A percentile compares a stretch with the other conserved stretches of the same genome.
Conservation (phyloP, 2,888 invertebrate species). For the Rhopalosiphum nymphaeae region DNA sequence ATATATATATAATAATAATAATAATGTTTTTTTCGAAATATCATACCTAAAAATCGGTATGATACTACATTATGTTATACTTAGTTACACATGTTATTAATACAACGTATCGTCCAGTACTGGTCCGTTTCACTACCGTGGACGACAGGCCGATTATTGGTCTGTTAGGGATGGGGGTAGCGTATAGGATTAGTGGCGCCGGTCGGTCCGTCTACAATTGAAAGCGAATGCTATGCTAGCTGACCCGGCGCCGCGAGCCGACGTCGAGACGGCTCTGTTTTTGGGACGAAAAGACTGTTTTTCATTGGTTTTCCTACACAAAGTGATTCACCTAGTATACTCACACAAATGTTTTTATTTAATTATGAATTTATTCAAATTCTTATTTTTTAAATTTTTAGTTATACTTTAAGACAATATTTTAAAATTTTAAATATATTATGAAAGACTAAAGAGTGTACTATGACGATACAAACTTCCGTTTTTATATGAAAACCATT, state of each 20-base stretch:
- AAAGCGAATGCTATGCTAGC: not conserved
- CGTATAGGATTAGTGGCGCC: not conserved
- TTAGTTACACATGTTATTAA: not conserved
- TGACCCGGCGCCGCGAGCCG: not conserved
- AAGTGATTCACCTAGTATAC: too few relatives aligned
- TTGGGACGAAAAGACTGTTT: not conserved
- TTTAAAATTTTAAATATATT: too few relatives aligned
- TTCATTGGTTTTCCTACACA: not conserved
- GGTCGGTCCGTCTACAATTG: not conserved
- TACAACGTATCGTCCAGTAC: not conserved
- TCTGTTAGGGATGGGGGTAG: not conserved
- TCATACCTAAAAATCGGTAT: not conserved
- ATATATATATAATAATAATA: not conserved
- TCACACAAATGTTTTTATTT: too few relatives aligned
- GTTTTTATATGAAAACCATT: too few relatives aligned
- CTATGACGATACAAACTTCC: too few relatives aligned
- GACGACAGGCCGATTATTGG: not conserved
- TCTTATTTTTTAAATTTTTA: too few relatives aligned
- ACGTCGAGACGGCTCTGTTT: not conserved
- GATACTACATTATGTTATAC: not conserved
- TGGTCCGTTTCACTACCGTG: not conserved
- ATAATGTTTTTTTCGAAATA: not conserved
- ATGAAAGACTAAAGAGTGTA: too few relatives aligned
- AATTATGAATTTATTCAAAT: too few relatives aligned
- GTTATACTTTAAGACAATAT: too few relatives aligned